Base-by-base conservation (phyloP, 2,797 vertebrate genomes). In the Lemur catta region DNA sequence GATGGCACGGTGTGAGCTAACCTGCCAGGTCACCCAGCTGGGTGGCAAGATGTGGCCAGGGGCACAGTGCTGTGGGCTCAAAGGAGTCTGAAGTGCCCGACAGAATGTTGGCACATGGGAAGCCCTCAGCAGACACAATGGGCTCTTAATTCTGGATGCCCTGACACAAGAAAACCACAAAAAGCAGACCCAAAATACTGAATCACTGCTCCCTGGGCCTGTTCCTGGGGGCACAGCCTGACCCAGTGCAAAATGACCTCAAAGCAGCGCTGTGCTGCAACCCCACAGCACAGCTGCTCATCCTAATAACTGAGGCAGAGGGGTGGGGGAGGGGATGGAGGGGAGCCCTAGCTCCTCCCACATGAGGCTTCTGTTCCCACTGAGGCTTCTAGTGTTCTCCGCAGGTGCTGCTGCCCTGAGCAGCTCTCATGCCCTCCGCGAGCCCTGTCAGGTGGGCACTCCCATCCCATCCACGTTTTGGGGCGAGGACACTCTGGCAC, bases 1-100 rank as follows among this genome's bases (percentile, higher is more conserved):
- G 46, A 30, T 0, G 3, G 30, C 24, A 46, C 3, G 3, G 20
- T 12, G 15, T n/a, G 3, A 35, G 9, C 24, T 26, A 48, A 35
- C 30, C 7, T 63, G 74, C 24, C n/a, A 26, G 7, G 33, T 46
- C 33, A 69, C 52, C 24, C 9, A 48, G 2, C 4, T 50, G 20
- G 24, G 69, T 28, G n/a, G n/a, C 46, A 55, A 69, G 72, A 52
- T 18, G 22, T 48, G 52, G 24, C 50, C 26, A 24, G 69, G 30
- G 84, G 63, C 13, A 7, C 43, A 65, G n/a, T 43, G 11, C 30
- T 14, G n/a, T 41, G 24, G 35, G 55, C 15, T 59, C 30, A 10
- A 65, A 76, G 41, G 26, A 35, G 30, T 41, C 30, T 41, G 20
- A 84, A 35, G 22, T 72, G 18, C 43, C 59, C 8, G 11, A 38